Conservation (phyloP, 53 echinoderm and acorn worm genomes). For the Patiria pectinifera region DNA sequence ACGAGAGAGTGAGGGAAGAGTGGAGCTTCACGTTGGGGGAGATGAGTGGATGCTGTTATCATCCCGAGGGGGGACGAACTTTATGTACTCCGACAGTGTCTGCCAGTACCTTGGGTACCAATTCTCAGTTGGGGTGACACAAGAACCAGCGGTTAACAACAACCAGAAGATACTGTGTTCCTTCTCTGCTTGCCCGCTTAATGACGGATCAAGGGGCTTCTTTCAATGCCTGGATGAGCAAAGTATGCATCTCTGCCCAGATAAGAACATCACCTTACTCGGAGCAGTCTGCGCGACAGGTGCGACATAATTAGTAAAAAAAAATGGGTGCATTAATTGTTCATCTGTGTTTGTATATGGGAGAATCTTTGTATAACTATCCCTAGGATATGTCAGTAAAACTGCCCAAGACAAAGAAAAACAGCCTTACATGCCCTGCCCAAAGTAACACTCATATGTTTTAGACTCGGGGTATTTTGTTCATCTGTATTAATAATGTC, state of each 20-base stretch:
- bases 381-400: no score
- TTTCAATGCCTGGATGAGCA: conserved; percentile 1
- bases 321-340: neutral
- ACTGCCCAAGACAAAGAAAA: no score
- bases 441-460: no score
- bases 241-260: neutral
- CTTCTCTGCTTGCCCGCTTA: neutral
- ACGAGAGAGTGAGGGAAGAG: neutral
- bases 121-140: neutral
- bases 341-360: no score
- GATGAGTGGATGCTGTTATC: conserved; percentile 7
- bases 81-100: neutral
- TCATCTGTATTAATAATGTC: no score
- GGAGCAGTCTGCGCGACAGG: conserved; percentile 17
- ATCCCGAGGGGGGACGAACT: fast-evolving
- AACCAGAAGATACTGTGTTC: neutral
- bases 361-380: no score
- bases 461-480: no score
- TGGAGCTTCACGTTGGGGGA: conserved; percentile 6
- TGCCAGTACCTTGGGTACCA: conserved; percentile 11
- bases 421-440: no score
- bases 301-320: neutral
- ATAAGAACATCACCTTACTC: neutral
- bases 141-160: neutral
- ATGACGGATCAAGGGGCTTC: neutral